Evolutionary conservation across 2,888 invertebrate species (phyloP).

Genomic region (Drosophila multiciliata): DNA sequence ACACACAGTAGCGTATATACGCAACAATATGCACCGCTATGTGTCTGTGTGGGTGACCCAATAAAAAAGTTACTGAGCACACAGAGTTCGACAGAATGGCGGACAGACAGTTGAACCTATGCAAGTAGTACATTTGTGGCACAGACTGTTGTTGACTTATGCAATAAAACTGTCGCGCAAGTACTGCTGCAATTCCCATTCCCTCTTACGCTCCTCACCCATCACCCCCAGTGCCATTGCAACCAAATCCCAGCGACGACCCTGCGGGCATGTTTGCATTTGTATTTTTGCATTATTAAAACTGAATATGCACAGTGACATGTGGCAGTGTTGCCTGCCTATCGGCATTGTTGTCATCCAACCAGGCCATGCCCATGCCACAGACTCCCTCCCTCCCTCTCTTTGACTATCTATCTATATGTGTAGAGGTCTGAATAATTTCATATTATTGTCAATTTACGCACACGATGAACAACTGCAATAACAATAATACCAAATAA

Average conservation of each 20-base stretch:
- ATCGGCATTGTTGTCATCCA: conserved; percentile 46
- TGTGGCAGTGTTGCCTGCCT: conserved; percentile 34
- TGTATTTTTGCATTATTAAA: conserved; percentile 81
- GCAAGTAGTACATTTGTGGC: conserved; percentile 56
- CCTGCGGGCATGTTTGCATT: conserved; percentile 78
- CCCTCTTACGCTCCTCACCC: not conserved
- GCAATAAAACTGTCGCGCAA: conserved; percentile 81
- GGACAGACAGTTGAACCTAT: conserved; percentile 38
- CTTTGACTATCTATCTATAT: not conserved
- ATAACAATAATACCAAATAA: conserved; percentile 39
- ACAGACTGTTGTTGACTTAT: conserved; percentile 79
- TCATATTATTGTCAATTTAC: conserved; percentile 74
- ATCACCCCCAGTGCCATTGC: conserved; percentile 9
- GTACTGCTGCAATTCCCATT: conserved; percentile 55
- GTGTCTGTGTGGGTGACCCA: conserved; percentile 59
- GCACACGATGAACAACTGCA: conserved; percentile 42
- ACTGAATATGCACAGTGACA: conserved; percentile 72
- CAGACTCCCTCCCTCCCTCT: not conserved
- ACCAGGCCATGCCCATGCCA: conserved; percentile 13
- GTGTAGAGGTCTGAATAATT: conserved; percentile 57
- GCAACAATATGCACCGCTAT: conserved; percentile 12
- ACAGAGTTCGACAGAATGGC: conserved; percentile 47
- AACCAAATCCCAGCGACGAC: conserved; percentile 46
- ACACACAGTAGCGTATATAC: conserved; percentile 19
- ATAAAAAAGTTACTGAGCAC: conserved; percentile 58